Conservation (phyloP, 2,113 vertebrate species). For the Pseudopodoces humilis region DNA sequence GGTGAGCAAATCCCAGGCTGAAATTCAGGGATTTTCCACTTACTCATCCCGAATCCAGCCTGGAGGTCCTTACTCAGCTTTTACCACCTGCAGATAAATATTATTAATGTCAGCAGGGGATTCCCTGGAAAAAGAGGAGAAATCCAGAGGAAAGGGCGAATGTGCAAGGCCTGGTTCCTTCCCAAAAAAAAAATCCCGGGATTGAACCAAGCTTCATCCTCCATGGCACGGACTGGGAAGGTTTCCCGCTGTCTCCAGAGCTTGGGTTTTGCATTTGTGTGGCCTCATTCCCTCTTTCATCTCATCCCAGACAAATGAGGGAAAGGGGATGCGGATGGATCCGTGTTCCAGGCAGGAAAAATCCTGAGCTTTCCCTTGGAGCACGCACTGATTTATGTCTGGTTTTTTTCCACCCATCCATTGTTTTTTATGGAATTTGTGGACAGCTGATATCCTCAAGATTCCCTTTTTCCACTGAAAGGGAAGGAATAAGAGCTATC, state of each 20-base stretch:
- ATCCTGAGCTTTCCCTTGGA: background rate
- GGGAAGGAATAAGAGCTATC: background rate
- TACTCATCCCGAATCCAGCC: slow-evolving; percentile 1
- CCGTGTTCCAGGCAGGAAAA: fast-evolving
- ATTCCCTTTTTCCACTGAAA: background rate
- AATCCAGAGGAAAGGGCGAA: background rate
- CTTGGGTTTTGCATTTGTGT: background rate
- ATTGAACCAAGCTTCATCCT: background rate
- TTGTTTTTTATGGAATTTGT: background rate
- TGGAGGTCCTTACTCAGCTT: slow-evolving; percentile 21
- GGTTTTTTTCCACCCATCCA: background rate
- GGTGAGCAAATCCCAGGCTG: background rate
- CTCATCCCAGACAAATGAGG: fast-evolving
- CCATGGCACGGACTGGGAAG: background rate
- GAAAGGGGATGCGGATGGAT: background rate
- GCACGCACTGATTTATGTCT: fast-evolving
- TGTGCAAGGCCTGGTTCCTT: background rate
- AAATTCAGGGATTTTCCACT: slow-evolving; percentile 51
- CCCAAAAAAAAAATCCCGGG: background rate
- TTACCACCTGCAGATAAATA: background rate
- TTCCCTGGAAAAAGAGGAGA: background rate
- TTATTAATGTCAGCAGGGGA: background rate
- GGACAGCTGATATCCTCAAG: background rate
- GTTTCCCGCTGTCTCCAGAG: background rate
- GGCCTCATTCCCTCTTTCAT: background rate